Evolutionary conservation across 2,797 vertebrate genomes (phyloP).

Genomic region (Falco novaeseelandiae): DNA sequence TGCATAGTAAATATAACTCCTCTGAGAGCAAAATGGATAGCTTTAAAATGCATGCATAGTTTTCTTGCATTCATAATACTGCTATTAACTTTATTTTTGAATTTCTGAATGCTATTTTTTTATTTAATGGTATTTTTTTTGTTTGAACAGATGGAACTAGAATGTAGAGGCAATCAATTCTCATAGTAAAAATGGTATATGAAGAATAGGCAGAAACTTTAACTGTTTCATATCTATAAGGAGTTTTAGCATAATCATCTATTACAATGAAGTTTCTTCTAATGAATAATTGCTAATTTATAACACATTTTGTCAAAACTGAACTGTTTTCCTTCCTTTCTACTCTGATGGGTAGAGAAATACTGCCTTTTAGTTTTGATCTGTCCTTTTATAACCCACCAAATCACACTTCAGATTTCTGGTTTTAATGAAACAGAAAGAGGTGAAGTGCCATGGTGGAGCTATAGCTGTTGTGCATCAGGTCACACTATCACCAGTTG

Average conservation of each 20-base stretch:
- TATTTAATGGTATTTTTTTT: not conserved
- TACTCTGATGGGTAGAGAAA: not conserved
- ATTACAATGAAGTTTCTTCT: not conserved
- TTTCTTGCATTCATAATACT: not conserved
- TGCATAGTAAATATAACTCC: not conserved
- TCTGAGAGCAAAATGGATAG: not conserved
- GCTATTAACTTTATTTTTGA: not conserved
- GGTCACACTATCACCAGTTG: not conserved
- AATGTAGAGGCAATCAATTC: not conserved
- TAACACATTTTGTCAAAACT: not conserved
- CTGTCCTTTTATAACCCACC: not conserved
- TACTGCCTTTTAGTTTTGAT: not conserved
- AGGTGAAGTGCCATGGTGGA: not conserved
- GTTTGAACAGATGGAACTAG: not conserved
- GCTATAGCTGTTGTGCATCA: not conserved
- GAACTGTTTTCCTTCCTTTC: not conserved
- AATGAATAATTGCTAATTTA: not conserved
- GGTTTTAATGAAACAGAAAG: not conserved
- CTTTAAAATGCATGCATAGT: not conserved
- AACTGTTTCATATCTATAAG: accelerated
- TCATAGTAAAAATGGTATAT: not conserved
- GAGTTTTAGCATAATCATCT: not conserved
- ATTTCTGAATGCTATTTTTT: not conserved
- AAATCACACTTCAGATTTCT: not conserved
- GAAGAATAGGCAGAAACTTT: not conserved